These are phyloP conservation scores for Proctacanthus coquilletti DNA, from an alignment of 1,140 invertebrate genomes.

Conservation along the genomic window DNA sequence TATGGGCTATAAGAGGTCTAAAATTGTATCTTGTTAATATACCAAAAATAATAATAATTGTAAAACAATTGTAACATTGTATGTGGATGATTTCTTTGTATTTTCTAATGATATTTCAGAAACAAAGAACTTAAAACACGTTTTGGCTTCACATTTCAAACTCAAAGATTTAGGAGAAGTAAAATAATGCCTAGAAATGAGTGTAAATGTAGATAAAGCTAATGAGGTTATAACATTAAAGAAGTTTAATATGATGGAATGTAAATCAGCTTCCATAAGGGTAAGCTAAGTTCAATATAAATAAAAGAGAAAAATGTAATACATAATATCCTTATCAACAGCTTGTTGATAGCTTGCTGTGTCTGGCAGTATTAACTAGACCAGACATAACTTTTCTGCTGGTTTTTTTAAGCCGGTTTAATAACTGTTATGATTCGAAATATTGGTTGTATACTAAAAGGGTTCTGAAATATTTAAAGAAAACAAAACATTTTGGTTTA, in stretches of 20 bases:
- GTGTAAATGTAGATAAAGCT: background rate
- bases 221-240: background rate
- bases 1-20: too few species aligned
- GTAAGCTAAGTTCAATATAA: background rate
- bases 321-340: conserved; percentile 10
- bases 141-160: background rate
- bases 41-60: too few species aligned
- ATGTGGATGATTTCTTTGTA: conserved; percentile 2
- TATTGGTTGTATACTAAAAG: conserved; percentile 29
- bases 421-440: conserved; percentile 12
- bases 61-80: conserved; percentile 1
- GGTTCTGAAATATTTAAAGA: conserved; percentile 29
- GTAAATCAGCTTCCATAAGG: background rate
- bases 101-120: background rate
- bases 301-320: background rate
- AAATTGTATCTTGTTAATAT: too few species aligned
- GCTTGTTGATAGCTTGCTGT: conserved; percentile 16
- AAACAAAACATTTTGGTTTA: conserved; percentile 17
- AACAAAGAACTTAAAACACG: background rate
- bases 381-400: conserved; percentile 29
- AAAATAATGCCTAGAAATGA: background rate
- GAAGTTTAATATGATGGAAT: background rate
- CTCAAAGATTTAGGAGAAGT: background rate
- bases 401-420: conserved; percentile 23
- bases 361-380: conserved; percentile 19